Percentiles rank a stretch among this genome's conserved stretches.
These are phyloP conservation scores for Vombatus ursinus DNA, from an alignment of 2,113 vertebrate species.

Conservation along the genomic window DNA sequence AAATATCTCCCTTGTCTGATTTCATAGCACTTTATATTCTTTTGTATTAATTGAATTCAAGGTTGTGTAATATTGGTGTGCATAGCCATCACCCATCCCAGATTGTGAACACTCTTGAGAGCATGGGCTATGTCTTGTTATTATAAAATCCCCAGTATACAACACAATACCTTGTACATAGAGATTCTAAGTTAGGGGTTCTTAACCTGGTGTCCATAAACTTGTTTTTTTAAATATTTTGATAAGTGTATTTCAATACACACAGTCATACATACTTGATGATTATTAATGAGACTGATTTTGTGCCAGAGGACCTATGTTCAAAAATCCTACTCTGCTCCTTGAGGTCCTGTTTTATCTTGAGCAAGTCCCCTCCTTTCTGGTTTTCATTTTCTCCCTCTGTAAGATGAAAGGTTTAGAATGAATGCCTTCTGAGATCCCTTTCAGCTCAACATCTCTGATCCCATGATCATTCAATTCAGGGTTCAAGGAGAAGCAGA, in stretches of 20 bases:
- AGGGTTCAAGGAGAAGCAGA: background rate
- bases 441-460: background rate
- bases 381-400: background rate
- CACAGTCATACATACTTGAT: background rate
- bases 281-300: constrained; percentile 31
- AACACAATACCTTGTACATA: background rate
- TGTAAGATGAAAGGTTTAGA: background rate
- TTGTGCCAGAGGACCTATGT: constrained; percentile 1
- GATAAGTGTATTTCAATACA: background rate
- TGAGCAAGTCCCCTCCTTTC: background rate
- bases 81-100: background rate
- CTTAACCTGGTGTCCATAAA: background rate
- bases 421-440: background rate
- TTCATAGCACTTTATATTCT: background rate
- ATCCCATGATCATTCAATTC: background rate
- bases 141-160: background rate
- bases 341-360: background rate
- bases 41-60: background rate
- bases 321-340: background rate
- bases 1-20: background rate
- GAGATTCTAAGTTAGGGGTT: background rate
- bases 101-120: background rate
- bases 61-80: background rate
- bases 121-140: background rate
- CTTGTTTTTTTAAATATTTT: background rate